These are phyloP conservation scores for Hippocampus guttulatus DNA, from an alignment of 2,113 vertebrate genomes.

Conservation along the genomic window DNA sequence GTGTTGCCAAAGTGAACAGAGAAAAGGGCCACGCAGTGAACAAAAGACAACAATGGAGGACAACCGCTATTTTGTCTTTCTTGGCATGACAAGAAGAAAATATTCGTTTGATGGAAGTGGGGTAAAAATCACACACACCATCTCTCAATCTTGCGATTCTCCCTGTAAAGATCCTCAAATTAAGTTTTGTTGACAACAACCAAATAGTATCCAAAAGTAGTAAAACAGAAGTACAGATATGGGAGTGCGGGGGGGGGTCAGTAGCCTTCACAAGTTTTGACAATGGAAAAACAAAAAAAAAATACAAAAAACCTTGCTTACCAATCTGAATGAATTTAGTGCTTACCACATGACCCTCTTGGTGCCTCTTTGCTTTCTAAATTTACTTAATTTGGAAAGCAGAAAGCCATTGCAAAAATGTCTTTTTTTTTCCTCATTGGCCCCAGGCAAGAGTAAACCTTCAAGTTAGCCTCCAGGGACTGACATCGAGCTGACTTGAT, in stretches of 20 bases:
- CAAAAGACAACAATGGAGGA: neutral
- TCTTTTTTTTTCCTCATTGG: slow-evolving; percentile 12
- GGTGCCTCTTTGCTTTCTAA: neutral
- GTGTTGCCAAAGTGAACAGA: neutral
- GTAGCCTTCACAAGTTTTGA: neutral
- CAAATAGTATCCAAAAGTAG: neutral
- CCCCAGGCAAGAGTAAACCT: slow-evolving; percentile 19
- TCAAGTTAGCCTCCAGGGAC: slow-evolving; percentile 35
- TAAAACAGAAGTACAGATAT: no score
- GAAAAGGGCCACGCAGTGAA: neutral
- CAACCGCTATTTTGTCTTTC: neutral
- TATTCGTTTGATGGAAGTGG: neutral
- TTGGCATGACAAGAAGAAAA: neutral
- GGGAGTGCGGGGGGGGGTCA: no score
- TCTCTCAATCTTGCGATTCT: neutral
- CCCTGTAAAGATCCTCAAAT: neutral
- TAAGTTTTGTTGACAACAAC: no score
- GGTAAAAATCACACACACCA: neutral
- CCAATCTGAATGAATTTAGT: neutral
- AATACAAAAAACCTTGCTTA: neutral
- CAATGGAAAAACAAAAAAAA: neutral
- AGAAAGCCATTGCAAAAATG: slow-evolving; percentile 9
- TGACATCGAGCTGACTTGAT: slow-evolving; percentile 23
- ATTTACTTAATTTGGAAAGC: neutral
- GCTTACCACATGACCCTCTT: neutral